Evolutionary conservation across 2,888 invertebrate species (phyloP).

Genomic region (Pteria penguin): DNA sequence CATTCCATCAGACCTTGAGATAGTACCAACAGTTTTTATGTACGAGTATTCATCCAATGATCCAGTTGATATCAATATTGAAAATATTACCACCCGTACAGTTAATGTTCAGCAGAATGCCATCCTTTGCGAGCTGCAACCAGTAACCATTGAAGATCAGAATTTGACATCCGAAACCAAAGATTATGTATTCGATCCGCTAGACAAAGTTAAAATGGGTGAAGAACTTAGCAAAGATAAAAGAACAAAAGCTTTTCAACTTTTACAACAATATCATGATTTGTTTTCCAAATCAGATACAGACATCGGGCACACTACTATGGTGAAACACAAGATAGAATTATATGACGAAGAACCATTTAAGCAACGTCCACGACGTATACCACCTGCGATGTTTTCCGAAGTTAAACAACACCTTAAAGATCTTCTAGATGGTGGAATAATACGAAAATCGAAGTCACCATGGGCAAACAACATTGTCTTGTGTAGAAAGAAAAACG

Average conservation of each 20-base stretch:
- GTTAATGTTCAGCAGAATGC: not conserved
- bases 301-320: constrained; percentile 14
- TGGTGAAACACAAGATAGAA: constrained; percentile 17
- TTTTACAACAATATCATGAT: not conserved
- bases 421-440: not conserved
- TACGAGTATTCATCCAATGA: not conserved
- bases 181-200: constrained; percentile 32
- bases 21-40: not conserved
- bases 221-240: constrained; percentile 40
- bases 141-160: not conserved
- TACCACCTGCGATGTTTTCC: constrained; percentile 17
- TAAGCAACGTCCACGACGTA: constrained; percentile 17
- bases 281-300: constrained; percentile 26
- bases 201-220: constrained; percentile 34
- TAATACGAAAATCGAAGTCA: constrained; percentile 14
- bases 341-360: constrained; percentile 12
- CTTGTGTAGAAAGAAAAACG: constrained; percentile 10
- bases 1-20: constrained; percentile 7
- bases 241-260: not conserved
- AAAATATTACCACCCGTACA: not conserved
- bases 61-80: not conserved
- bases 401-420: constrained; percentile 29
- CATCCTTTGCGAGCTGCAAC: not conserved
- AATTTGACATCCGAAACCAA: not conserved
- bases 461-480: constrained; percentile 22